phyloP scores from a whole-genome alignment of 2,888 invertebrate species.

The Pinctada fucata region DNA sequence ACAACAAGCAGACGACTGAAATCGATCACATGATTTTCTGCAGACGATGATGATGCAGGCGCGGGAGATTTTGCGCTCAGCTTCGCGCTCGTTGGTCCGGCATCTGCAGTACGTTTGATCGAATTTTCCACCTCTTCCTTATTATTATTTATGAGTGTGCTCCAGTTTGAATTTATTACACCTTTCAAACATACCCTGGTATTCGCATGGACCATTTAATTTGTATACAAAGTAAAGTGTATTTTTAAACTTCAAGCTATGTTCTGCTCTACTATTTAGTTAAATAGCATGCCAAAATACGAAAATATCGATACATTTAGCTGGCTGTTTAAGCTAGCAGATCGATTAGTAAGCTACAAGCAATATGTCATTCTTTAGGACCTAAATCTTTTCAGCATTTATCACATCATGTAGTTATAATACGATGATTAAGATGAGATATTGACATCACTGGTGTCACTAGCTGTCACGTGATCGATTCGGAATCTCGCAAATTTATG shows the following conservation, averaged over 20 bases:
- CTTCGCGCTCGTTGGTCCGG: not conserved
- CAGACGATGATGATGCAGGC: not conserved
- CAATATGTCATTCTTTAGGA: not conserved
- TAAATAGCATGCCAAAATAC: too few relatives aligned
- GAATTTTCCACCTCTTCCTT: not conserved
- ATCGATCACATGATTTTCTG: not conserved
- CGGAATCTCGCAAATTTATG: not conserved
- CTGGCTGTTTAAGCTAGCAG: too few relatives aligned
- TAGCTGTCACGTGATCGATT: conserved; percentile 5
- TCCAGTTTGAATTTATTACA: not conserved
- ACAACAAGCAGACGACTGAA: not conserved
- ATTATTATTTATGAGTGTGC: not conserved
- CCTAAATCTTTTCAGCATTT: not conserved
- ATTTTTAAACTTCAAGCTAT: too few relatives aligned
- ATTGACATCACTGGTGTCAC: too few relatives aligned
- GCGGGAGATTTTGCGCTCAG: not conserved
- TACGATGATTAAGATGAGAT: not conserved
- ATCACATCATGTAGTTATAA: not conserved
- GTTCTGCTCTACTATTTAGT: too few relatives aligned
- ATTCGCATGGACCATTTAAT: too few relatives aligned
- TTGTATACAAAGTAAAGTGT: too few relatives aligned
- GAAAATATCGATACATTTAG: too few relatives aligned
- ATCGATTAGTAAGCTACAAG: too few relatives aligned
- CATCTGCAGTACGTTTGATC: not conserved
- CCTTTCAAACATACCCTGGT: too few relatives aligned